phyloP scores from a whole-genome alignment of 2,797 vertebrate species.

The Takifugu ocellatus region DNA sequence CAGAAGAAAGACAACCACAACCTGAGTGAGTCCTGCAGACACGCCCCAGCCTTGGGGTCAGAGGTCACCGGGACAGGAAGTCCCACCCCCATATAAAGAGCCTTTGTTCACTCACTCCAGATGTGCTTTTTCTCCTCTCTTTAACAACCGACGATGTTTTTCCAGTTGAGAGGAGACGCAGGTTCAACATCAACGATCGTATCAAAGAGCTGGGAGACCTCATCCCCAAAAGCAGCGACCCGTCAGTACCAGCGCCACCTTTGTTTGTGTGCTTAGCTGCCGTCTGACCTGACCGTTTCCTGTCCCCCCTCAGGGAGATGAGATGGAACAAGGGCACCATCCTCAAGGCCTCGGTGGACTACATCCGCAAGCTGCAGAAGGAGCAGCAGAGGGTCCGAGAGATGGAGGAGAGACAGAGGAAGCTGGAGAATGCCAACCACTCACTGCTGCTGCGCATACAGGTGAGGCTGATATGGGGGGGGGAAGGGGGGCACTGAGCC shows the following conservation, averaged over 20 bases:
- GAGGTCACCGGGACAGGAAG: too few relatives aligned
- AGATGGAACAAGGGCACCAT: constrained; percentile 94
- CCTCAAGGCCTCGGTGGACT: constrained; percentile 90
- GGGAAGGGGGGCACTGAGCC: not conserved
- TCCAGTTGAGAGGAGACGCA: constrained; percentile 83
- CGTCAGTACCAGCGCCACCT: constrained; percentile 71
- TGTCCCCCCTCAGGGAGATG: constrained; percentile 75
- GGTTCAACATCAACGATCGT: constrained; percentile 90
- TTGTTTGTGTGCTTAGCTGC: not conserved
- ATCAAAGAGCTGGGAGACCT: constrained; percentile 88
- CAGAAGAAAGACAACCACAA: constrained; percentile 94
- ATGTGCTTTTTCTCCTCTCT: too few relatives aligned
- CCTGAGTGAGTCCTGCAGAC: constrained; percentile 77
- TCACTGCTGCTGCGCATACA: constrained; percentile 82
- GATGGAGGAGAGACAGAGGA: constrained; percentile 82
- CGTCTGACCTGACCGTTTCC: constrained; percentile 18
- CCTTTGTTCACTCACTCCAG: too few relatives aligned
- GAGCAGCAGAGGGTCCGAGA: constrained; percentile 83
- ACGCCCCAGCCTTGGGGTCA: not conserved
- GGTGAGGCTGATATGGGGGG: constrained; percentile 56
- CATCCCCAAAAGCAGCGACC: constrained; percentile 84
- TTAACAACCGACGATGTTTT: too few relatives aligned
- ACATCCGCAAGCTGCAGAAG: constrained; percentile 88
- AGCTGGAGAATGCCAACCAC: constrained; percentile 81
- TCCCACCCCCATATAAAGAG: too few relatives aligned